Percentiles rank a stretch among this genome's conserved stretches.
These are phyloP conservation scores for Imbricaverruca yamaguchii DNA, from an alignment of 2,888 invertebrate species.

Conservation along the genomic window DNA sequence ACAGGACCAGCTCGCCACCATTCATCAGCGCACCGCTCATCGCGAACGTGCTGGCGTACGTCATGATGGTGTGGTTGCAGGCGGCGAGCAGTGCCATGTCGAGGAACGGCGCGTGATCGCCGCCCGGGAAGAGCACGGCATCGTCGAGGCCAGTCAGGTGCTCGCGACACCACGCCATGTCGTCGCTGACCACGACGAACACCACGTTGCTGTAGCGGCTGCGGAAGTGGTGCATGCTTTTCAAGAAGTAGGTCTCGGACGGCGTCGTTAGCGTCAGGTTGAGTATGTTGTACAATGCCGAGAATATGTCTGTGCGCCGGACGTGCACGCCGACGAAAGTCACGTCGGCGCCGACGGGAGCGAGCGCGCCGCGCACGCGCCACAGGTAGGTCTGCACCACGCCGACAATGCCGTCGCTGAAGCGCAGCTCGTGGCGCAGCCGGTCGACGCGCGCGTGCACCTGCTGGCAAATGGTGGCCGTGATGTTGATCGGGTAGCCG, in stretches of 20 bases:
- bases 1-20: background rate
- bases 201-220: conserved; percentile 14
- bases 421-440: background rate
- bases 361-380: background rate
- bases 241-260: background rate
- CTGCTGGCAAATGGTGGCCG: background rate
- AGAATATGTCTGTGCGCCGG: background rate
- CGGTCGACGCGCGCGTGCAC: background rate
- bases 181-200: conserved; percentile 23
- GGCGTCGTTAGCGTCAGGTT: background rate
- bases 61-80: conserved; percentile 23
- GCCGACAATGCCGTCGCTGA: background rate
- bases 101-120: background rate
- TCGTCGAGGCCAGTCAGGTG: background rate
- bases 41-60: conserved; percentile 23
- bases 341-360: background rate
- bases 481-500: background rate
- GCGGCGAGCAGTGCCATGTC: conserved; percentile 18
- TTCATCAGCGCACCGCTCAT: background rate
- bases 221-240: conserved; percentile 3
- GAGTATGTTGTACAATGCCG: background rate
- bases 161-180: conserved; percentile 12
- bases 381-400: background rate
- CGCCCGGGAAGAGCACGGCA: background rate
- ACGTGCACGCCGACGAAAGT: background rate